A percentile compares a stretch with the other conserved stretches of the same genome.
Conservation (phyloP, 2,113 vertebrate species). For the Nyctibius bracteatus region DNA sequence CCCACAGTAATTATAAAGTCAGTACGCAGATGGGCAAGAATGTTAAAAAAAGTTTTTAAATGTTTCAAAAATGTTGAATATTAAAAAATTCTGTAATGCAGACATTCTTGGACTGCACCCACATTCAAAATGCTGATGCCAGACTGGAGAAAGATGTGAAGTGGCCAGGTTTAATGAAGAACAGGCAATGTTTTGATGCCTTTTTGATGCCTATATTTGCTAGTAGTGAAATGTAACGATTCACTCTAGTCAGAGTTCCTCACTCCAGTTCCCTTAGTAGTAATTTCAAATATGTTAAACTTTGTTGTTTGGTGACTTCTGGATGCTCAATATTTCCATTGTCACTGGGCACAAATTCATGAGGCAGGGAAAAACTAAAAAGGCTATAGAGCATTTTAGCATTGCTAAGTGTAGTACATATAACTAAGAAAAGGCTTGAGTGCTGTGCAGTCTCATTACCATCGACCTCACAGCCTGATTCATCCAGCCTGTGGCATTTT, state of each 20-base stretch:
- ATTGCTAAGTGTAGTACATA: not conserved
- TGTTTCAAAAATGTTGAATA: not conserved
- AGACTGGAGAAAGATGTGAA: not conserved
- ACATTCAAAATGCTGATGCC: not conserved
- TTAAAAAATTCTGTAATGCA: not conserved
- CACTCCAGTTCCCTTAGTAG: not conserved
- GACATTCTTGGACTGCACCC: not conserved
- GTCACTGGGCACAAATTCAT: not conserved
- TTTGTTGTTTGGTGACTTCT: not conserved
- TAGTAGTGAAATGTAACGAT: not conserved
- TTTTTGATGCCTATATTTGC: not conserved
- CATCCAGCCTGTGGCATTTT: not conserved
- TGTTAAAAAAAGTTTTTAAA: not conserved
- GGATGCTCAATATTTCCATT: not conserved
- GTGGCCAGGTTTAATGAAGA: not conserved
- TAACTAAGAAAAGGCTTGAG: not conserved
- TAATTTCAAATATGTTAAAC: not conserved
- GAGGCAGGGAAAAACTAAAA: not conserved
- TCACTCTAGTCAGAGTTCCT: not conserved
- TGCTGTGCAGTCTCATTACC: not conserved
- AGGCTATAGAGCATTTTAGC: not conserved
- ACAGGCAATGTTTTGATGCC: not conserved
- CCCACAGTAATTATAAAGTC: not conserved
- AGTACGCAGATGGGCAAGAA: not conserved
- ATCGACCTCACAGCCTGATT: not conserved